Conservation (phyloP, 2,888 invertebrate species). For the Coenonympha glycerion region DNA sequence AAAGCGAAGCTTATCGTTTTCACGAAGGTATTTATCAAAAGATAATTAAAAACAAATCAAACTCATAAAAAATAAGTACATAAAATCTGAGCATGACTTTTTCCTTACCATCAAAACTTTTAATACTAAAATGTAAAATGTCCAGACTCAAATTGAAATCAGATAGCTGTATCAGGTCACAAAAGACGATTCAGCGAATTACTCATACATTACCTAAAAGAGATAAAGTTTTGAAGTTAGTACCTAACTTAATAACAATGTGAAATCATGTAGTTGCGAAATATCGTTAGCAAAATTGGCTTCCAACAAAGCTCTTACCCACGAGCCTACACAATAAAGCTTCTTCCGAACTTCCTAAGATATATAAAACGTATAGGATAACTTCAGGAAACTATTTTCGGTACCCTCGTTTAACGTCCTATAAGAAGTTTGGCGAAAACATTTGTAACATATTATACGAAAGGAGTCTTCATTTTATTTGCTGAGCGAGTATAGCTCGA, state of each 20-base stretch:
- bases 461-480: not conserved
- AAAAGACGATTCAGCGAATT: too few species aligned
- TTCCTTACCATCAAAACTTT: too few species aligned
- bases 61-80: too few species aligned
- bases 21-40: too few species aligned
- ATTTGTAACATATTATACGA: not conserved
- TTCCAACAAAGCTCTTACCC: not conserved
- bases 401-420: slow-evolving; percentile 3
- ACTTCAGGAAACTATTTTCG: slow-evolving; percentile 4
- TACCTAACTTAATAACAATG: not conserved
- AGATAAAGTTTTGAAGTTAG: not conserved
- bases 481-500: not conserved
- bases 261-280: not conserved
- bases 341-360: slow-evolving; percentile 3
- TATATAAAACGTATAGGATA: slow-evolving; percentile 2
- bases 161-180: too few species aligned
- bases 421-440: slow-evolving; percentile 1
- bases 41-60: too few species aligned
- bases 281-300: slow-evolving; percentile 10
- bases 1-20: too few species aligned
- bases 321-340: slow-evolving; percentile 9
- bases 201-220: not conserved
- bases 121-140: too few species aligned
- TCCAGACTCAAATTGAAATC: too few species aligned
- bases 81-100: too few species aligned